These are phyloP conservation scores for Adelphocoris suturalis DNA, from an alignment of 2,888 invertebrate species.

Conservation along the genomic window DNA sequence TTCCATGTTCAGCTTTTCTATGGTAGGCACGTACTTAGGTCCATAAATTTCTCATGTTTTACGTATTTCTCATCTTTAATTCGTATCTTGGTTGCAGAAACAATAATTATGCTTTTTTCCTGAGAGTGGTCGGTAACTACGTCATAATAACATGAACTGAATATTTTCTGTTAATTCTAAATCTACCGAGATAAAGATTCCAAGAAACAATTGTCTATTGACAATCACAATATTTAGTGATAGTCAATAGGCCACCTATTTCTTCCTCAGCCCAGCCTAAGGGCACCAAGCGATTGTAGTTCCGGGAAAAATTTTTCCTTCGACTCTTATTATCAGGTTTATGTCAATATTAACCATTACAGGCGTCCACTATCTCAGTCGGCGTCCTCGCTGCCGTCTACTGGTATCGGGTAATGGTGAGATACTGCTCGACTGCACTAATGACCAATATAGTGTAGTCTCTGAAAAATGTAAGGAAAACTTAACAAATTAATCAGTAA, in stretches of 20 bases:
- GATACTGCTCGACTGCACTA: neutral
- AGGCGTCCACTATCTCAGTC: constrained; percentile 3
- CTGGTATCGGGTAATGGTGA: neutral
- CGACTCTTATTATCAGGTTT: neutral
- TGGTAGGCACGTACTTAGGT: no score
- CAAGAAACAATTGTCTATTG: neutral
- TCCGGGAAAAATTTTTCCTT: neutral
- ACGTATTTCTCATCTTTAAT: no score
- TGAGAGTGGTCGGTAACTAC: no score
- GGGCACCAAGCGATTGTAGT: neutral
- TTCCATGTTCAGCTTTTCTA: no score
- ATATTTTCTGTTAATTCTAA: no score
- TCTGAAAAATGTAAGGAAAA: no score
- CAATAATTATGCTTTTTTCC: no score
- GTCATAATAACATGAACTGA: no score
- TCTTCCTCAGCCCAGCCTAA: no score
- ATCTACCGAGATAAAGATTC: neutral
- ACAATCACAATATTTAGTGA: neutral
- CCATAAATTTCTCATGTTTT: no score
- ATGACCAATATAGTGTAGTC: neutral
- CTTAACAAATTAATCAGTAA: no score
- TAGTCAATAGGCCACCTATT: neutral
- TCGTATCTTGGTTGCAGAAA: no score
- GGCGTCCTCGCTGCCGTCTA: neutral
- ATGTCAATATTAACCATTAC: neutral